Evolutionary conservation across 1,140 invertebrate genomes (phyloP).

Genomic region (Drosophila jambulina): DNA sequence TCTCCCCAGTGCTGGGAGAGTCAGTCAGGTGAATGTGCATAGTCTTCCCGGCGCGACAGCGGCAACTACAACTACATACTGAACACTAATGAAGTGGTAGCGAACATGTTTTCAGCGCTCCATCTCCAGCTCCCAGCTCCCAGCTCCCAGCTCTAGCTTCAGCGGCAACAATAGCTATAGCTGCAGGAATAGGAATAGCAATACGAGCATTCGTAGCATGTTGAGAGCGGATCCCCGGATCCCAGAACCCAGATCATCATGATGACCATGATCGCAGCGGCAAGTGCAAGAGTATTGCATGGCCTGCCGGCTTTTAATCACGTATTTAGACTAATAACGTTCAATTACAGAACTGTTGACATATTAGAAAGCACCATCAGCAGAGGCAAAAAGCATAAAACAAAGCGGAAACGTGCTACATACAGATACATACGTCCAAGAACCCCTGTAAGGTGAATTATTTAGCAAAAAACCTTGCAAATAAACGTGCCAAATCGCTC

Average conservation of each 20-base stretch:
- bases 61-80: constrained; percentile 59
- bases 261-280: constrained; percentile 18
- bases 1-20: constrained; percentile 19
- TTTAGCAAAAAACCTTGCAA: constrained; percentile 3
- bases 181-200: constrained; percentile 12
- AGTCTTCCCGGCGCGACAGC: constrained; percentile 45
- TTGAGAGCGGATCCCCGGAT: constrained; percentile 21
- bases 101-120: constrained; percentile 54
- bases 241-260: constrained; percentile 6
- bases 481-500: constrained; percentile 23
- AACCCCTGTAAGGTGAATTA: constrained; percentile 21
- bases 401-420: constrained; percentile 44
- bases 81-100: constrained; percentile 67
- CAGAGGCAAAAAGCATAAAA: constrained; percentile 36
- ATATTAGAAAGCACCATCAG: constrained; percentile 57
- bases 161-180: constrained; percentile 25
- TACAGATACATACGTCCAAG: constrained; percentile 1
- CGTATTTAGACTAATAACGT: constrained; percentile 69
- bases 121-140: constrained; percentile 1
- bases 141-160: neutral
- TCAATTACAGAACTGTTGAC: constrained; percentile 63
- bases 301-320: constrained; percentile 59
- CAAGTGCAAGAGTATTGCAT: constrained; percentile 46
- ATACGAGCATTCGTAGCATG: constrained; percentile 25
- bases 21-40: constrained; percentile 59